These are phyloP conservation scores for Incurvaria masculella DNA, from an alignment of 2,888 invertebrate species.

Conservation along the genomic window DNA sequence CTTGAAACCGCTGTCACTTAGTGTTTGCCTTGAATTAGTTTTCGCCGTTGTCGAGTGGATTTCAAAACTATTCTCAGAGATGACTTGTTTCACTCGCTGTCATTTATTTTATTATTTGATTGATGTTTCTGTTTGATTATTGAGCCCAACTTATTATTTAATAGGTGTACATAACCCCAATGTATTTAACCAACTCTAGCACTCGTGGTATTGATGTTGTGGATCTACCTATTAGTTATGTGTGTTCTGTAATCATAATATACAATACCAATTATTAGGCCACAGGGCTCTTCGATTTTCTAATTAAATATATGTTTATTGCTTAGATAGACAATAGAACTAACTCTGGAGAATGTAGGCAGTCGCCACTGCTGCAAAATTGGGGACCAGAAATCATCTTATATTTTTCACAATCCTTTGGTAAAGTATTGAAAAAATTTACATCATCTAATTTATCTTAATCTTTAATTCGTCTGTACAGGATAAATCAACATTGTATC, in stretches of 20 bases:
- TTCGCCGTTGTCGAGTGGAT: background rate
- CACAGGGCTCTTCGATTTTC: background rate
- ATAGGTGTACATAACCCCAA: background rate
- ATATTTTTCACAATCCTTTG: background rate
- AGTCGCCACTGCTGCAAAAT: background rate
- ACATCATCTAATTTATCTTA: no score
- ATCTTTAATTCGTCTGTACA: no score
- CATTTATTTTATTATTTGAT: background rate
- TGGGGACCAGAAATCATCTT: background rate
- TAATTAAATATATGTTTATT: background rate
- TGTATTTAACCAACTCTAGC: background rate
- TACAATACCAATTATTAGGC: background rate
- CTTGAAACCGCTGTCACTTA: background rate
- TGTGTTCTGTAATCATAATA: background rate
- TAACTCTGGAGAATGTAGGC: background rate
- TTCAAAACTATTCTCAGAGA: background rate
- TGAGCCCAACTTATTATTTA: background rate
- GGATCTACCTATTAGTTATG: slow-evolving; percentile 19
- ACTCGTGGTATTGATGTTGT: slow-evolving; percentile 46
- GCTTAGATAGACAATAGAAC: background rate
- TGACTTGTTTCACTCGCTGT: background rate
- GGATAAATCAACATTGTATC: no score
- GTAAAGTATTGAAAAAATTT: no score
- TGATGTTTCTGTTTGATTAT: background rate
- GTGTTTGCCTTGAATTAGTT: background rate